These are phyloP conservation scores for Ephialtes manifestator DNA, from an alignment of 2,888 invertebrate species.

Conservation along the genomic window DNA sequence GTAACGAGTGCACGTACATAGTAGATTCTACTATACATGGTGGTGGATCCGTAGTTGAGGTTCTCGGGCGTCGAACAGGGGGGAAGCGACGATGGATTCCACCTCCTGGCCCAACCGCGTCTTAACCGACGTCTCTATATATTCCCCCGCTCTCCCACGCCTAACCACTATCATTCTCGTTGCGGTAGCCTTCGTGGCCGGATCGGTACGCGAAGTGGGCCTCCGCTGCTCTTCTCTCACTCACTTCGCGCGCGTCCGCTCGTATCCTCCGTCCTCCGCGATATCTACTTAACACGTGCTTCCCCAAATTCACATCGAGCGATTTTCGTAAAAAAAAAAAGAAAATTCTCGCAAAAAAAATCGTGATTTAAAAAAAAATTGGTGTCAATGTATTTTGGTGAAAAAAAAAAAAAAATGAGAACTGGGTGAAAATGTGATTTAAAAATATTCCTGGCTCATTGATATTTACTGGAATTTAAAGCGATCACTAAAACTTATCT, in stretches of 20 bases:
- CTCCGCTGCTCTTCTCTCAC: slow-evolving; percentile 63
- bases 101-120: slow-evolving; percentile 66
- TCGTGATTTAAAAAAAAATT: background rate
- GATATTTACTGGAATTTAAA: background rate
- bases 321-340: background rate
- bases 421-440: slow-evolving; percentile 34
- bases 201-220: slow-evolving; percentile 66
- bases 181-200: slow-evolving; percentile 75
- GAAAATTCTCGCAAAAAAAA: background rate
- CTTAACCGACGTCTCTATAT: slow-evolving; percentile 67
- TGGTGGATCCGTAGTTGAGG: slow-evolving; percentile 1
- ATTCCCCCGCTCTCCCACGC: slow-evolving; percentile 72
- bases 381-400: slow-evolving; percentile 11
- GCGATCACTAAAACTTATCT: slow-evolving; percentile 3
- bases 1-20: slow-evolving; percentile 19
- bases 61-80: slow-evolving; percentile 36
- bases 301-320: slow-evolving; percentile 8
- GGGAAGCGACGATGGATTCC: slow-evolving; percentile 63
- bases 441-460: background rate
- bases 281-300: slow-evolving; percentile 61
- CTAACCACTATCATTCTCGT: slow-evolving; percentile 75
- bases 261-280: slow-evolving; percentile 40
- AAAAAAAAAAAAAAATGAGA: background rate
- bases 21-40: background rate
- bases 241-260: slow-evolving; percentile 65